Evolutionary conservation across 2,797 vertebrate genomes (phyloP), one percentile per base, ranked within the genome.

Genomic region (Fistularia tabacaria): DNA sequence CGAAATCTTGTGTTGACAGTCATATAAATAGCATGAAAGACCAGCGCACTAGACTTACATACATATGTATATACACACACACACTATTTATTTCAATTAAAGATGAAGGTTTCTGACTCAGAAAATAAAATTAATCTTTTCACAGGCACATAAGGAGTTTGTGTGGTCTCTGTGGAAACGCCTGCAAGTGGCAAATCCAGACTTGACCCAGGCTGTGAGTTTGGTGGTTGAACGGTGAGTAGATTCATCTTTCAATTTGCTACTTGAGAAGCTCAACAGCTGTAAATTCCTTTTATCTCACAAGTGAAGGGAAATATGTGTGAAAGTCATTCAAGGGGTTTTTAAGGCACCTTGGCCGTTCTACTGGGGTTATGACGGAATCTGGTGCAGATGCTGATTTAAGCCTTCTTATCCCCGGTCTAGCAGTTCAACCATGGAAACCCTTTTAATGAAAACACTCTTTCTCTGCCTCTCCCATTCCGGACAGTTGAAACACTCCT

Each of bases 91-190:
- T 72, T 48, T 70, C 64, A 69, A 64, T 71, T 60, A 69, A 39
- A 49, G 70, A 48, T 49, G 58, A 53, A 60, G 53, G 40, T 50
- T 66, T 50, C 61, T 75, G 57, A 77, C 60, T 69, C 3, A 7
- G 36, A 59, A 51, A 70, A 71, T 71, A 59, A 51, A 70, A 71
- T 71, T 46, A n/a, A 74, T 71, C 67, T 65, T 77, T 76, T 66
- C 65, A 62, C 82, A 98, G 95, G 93, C 93, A 72, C 93, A 96
- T 86, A 99, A 98, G 90, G 94, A 98, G 84, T 98, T 98, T 90
- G 92, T 97, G 67, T 97, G 94, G 93, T 96, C 92, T 65, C 91
- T 98, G 71, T 98, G 95, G 95, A 98, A 97, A 85, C 86, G 84
- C 41, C 91, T 97, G 36, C 94, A 95, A 80, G 86, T 92, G 61